Percentiles rank a stretch among this genome's conserved stretches.
phyloP scores from a whole-genome alignment of 2,113 vertebrate genomes.

The Alectura lathami region DNA sequence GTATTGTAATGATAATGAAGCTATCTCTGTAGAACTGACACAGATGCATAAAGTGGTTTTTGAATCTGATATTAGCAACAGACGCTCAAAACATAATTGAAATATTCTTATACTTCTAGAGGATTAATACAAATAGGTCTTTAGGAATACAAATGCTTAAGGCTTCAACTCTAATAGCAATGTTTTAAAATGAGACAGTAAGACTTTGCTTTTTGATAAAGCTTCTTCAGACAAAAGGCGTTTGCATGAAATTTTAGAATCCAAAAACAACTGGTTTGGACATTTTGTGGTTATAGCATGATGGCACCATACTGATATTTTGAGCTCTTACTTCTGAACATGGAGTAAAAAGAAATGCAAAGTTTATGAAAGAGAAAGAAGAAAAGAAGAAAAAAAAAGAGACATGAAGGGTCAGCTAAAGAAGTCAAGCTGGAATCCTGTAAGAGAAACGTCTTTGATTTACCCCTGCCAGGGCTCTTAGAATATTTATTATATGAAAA shows the following conservation, averaged over 20 bases:
- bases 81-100: conserved; percentile 64
- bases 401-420: neutral
- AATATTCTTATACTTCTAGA: conserved; percentile 47
- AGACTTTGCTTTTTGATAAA: conserved; percentile 6
- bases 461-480: rapidly evolving
- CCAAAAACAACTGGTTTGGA: neutral
- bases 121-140: conserved; percentile 48
- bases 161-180: neutral
- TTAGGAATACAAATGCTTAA: conserved; percentile 21
- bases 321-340: neutral
- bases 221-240: neutral
- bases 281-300: neutral
- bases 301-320: neutral
- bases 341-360: neutral
- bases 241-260: neutral
- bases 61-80: conserved; percentile 68
- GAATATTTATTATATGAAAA: neutral
- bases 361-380: neutral
- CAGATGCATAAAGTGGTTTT: conserved; percentile 57
- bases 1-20: conserved; percentile 75
- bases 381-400: neutral
- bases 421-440: neutral
- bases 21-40: conserved; percentile 56
- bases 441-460: neutral
- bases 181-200: neutral